Conservation (phyloP, 2,797 vertebrate species). For the Acanthiza pusilla region DNA sequence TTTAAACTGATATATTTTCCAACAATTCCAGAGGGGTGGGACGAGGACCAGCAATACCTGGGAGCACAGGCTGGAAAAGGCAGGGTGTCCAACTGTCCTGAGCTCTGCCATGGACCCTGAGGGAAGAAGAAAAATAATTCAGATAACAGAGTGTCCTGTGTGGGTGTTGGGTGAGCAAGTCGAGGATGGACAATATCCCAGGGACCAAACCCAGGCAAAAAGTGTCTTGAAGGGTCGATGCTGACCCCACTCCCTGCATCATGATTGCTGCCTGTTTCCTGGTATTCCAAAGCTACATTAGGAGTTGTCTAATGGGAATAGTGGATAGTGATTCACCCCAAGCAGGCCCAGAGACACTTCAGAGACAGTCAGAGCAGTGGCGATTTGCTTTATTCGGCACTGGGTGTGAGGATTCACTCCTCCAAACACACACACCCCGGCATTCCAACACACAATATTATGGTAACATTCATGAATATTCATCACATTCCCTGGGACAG, state of each 20-base stretch:
- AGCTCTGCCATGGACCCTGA: rapidly evolving
- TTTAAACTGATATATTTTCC: too few species aligned
- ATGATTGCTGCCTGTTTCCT: background rate
- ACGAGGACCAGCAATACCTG: background rate
- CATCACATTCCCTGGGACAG: too few species aligned
- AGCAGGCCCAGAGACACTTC: too few species aligned
- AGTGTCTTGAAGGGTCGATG: rapidly evolving
- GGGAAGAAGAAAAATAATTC: background rate
- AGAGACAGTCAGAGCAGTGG: too few species aligned
- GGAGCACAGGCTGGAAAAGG: background rate
- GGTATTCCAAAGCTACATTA: background rate
- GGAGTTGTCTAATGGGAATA: background rate
- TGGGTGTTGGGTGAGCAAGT: background rate
- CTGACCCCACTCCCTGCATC: too few species aligned
- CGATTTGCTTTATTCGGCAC: too few species aligned
- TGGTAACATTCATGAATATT: too few species aligned
- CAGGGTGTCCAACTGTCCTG: rapidly evolving
- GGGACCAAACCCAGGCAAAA: background rate
- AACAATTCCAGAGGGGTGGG: background rate
- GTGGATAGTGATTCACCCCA: too few species aligned
- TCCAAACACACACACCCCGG: too few species aligned
- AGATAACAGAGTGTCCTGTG: background rate
- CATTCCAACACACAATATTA: too few species aligned
- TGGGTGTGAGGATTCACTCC: too few species aligned
- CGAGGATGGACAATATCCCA: background rate